Percentiles rank a stretch among this genome's conserved stretches.
phyloP scores from a whole-genome alignment of 2,888 invertebrate species.

The Liposcelis brunnea region DNA sequence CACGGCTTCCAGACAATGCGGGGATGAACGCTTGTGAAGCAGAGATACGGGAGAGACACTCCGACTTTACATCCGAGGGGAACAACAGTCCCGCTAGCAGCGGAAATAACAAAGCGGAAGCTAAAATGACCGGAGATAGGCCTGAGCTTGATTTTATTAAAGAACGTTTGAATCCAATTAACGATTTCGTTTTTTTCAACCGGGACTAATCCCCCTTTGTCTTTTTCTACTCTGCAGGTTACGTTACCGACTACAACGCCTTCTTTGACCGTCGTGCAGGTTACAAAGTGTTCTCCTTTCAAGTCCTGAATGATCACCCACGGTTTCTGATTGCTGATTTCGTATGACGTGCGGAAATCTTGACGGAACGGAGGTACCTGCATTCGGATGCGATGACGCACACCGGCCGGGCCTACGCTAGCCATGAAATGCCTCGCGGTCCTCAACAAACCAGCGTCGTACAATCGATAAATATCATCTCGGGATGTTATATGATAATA shows the following conservation, averaged over 20 bases:
- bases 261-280: slow-evolving; percentile 67
- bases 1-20: slow-evolving; percentile 45
- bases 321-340: slow-evolving; percentile 54
- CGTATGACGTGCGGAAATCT: slow-evolving; percentile 43
- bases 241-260: slow-evolving; percentile 65
- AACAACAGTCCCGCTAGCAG: slow-evolving; percentile 37
- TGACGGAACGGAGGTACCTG: slow-evolving; percentile 44
- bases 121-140: slow-evolving; percentile 63
- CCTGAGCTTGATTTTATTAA: slow-evolving; percentile 42
- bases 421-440: slow-evolving; percentile 49
- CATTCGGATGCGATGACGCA: slow-evolving; percentile 52
- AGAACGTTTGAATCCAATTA: slow-evolving; percentile 54
- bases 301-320: slow-evolving; percentile 66
- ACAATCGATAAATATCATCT: slow-evolving; percentile 49
- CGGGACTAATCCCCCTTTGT: slow-evolving; percentile 44
- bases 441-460: slow-evolving; percentile 42
- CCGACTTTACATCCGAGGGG: slow-evolving; percentile 57
- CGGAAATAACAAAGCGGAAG: slow-evolving; percentile 52
- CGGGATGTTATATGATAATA: slow-evolving; percentile 48
- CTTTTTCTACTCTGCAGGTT: slow-evolving; percentile 50
- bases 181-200: slow-evolving; percentile 45
- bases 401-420: slow-evolving; percentile 55
- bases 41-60: slow-evolving; percentile 63
- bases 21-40: slow-evolving; percentile 51
- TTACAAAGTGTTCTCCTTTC: slow-evolving; percentile 56